Conservation (phyloP, 2,797 vertebrate genomes). For the Microhierax caerulescens region DNA sequence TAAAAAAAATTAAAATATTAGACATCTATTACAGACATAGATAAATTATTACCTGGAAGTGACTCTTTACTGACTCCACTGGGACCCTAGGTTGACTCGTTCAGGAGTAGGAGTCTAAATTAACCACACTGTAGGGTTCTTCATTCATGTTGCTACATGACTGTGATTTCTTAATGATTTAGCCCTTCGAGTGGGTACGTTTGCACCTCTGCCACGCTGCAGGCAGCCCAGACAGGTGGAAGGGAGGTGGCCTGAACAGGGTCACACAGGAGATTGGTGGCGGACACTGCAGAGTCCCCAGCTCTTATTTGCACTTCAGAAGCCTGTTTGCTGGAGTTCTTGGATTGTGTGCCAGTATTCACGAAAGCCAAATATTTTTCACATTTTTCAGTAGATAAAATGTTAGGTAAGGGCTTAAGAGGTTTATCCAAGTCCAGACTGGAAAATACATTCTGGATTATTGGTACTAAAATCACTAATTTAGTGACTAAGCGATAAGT, state of each 20-base stretch:
- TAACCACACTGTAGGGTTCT: neutral
- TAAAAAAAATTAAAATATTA: neutral
- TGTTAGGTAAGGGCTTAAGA: neutral
- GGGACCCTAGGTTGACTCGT: neutral
- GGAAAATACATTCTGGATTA: neutral
- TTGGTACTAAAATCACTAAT: neutral
- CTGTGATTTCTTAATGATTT: neutral
- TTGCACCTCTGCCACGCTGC: neutral
- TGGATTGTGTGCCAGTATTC: neutral
- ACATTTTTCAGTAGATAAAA: neutral
- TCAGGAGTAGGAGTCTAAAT: neutral
- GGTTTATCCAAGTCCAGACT: neutral
- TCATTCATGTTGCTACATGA: neutral
- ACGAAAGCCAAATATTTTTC: neutral
- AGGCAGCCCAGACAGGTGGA: neutral
- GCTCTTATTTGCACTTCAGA: neutral
- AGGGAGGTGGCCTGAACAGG: neutral
- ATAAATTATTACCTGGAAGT: neutral
- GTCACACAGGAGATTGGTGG: neutral
- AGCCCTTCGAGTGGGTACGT: neutral
- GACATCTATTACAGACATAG: neutral
- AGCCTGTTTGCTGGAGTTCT: neutral
- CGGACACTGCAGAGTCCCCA: neutral
- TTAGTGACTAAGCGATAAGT: neutral
- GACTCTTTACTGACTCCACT: neutral